These are phyloP conservation scores for Hippasteria phrygiana DNA, from an alignment of 53 echinoderm and acorn worm genomes.

Conservation along the genomic window DNA sequence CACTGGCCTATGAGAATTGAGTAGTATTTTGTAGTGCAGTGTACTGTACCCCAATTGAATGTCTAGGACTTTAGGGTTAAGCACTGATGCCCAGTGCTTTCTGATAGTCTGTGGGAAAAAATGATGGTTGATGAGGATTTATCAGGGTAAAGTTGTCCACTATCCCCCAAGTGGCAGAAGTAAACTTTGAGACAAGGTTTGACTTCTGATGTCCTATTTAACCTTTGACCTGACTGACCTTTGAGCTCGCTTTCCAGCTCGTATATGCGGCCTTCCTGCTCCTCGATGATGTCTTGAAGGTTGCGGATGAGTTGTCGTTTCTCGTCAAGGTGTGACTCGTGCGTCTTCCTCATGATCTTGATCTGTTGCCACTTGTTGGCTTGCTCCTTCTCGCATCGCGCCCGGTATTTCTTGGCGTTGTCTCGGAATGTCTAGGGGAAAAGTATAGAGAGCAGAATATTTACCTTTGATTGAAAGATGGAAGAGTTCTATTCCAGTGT, in stretches of 20 bases:
- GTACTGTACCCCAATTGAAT: too few species aligned
- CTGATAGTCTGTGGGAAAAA: too few species aligned
- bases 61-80: too few species aligned
- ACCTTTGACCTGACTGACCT: slow-evolving; percentile 64
- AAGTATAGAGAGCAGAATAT: background rate
- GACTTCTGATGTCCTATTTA: too few species aligned
- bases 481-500: background rate
- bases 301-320: slow-evolving; percentile 86
- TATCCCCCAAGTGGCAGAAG: too few species aligned
- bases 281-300: slow-evolving; percentile 93
- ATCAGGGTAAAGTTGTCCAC: too few species aligned
- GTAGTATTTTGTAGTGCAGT: too few species aligned
- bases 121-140: too few species aligned
- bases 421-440: slow-evolving; percentile 73
- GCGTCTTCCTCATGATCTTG: slow-evolving; percentile 94
- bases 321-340: slow-evolving; percentile 90
- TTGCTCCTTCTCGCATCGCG: slow-evolving; percentile 85
- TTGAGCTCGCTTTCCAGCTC: slow-evolving; percentile 83
- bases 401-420: slow-evolving; percentile 79
- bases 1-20: too few species aligned
- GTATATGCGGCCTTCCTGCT: slow-evolving; percentile 86
- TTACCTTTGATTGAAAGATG: background rate
- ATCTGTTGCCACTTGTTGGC: slow-evolving; percentile 95
- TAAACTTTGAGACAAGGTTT: too few species aligned
- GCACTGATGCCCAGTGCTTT: too few species aligned